Evolutionary conservation across 2,888 invertebrate genomes (phyloP).

Genomic region (Drosophila nigricruria): DNA sequence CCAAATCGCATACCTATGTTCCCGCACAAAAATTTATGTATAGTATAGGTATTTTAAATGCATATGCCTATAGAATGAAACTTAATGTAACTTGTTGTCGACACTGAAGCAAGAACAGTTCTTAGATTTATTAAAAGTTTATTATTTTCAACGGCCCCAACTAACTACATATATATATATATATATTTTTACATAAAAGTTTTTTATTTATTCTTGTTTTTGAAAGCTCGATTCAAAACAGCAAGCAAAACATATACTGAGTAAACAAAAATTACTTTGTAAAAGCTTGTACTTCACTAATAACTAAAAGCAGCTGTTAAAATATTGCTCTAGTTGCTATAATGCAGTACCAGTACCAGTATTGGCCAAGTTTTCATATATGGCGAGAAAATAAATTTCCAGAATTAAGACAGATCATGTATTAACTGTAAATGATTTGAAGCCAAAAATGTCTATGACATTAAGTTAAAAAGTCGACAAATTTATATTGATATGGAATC

Average conservation of each 20-base stretch:
- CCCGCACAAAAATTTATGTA: not conserved
- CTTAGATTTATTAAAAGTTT: not conserved
- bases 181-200: not conserved
- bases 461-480: not conserved
- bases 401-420: not conserved
- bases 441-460: not conserved
- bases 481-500: not conserved
- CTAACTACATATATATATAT: not conserved
- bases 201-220: not conserved
- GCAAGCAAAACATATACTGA: not conserved
- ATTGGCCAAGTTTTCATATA: not conserved
- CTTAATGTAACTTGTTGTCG: not conserved
- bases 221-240: not conserved
- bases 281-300: not conserved
- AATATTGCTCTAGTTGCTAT: constrained; percentile 1
- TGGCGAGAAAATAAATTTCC: not conserved
- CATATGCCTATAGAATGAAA: not conserved
- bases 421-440: not conserved
- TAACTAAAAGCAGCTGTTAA: constrained; percentile 3
- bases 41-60: not conserved
- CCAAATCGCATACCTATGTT: not conserved
- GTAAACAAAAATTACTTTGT: not conserved
- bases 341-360: not conserved
- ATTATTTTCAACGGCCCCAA: not conserved
- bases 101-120: not conserved